Conservation (phyloP, 2,797 vertebrate species). For the Merluccius polli region DNA sequence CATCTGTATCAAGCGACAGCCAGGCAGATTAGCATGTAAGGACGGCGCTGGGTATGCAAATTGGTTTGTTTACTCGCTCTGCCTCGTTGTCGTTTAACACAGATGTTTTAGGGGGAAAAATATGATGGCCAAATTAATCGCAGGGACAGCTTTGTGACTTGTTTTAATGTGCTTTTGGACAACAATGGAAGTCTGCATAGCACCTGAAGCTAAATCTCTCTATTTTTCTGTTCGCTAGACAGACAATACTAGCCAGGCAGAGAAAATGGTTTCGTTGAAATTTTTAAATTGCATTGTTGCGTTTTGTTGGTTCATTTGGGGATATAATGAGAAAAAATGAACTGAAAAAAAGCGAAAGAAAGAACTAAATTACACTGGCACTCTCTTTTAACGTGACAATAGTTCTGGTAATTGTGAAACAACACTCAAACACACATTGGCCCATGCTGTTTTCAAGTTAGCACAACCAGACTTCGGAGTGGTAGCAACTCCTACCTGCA, state of each 20-base stretch:
- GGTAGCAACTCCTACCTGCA: conserved; percentile 45
- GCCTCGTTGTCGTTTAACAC: background rate
- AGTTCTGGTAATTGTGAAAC: background rate
- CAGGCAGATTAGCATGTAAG: background rate
- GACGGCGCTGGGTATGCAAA: background rate
- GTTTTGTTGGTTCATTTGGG: background rate
- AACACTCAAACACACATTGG: conserved; percentile 13
- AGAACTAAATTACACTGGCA: background rate
- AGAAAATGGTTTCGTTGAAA: background rate
- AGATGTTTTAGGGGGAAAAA: background rate
- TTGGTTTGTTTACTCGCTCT: background rate
- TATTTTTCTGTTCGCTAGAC: background rate
- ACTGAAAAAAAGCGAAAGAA: background rate
- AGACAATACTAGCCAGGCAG: background rate
- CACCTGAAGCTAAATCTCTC: background rate
- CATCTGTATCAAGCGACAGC: background rate
- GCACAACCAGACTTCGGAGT: conserved; percentile 36
- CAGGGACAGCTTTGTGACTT: background rate
- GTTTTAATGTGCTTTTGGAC: background rate
- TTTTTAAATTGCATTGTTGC: background rate
- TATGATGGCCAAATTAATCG: background rate
- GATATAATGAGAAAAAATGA: background rate
- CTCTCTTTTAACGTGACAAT: background rate
- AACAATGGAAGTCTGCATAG: background rate
- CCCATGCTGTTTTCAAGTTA: conserved; percentile 11